phyloP scores from a whole-genome alignment of 2,888 invertebrate species.

The Eumerus sabulonum region DNA sequence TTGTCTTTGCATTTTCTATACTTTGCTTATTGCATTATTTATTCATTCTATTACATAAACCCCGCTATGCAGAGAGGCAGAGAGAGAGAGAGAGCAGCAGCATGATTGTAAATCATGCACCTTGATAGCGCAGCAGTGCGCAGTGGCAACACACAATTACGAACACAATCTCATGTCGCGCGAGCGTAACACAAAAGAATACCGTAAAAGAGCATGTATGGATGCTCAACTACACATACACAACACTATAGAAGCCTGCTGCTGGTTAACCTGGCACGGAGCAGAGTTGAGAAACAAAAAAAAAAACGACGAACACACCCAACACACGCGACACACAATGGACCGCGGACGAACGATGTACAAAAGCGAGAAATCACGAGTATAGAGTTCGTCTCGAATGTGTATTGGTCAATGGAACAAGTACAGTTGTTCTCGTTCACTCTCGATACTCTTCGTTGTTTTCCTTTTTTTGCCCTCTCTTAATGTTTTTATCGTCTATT shows the following conservation, averaged over 20 bases:
- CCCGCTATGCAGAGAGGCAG: constrained; percentile 60
- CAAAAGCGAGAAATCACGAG: too few species aligned
- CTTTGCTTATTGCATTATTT: constrained; percentile 67
- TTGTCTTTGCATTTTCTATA: constrained; percentile 52
- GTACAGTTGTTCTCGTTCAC: constrained; percentile 18
- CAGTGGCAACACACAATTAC: constrained; percentile 37
- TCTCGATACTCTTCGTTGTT: not conserved
- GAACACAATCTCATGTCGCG: not conserved
- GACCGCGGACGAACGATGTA: too few species aligned
- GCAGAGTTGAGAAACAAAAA: constrained; percentile 1
- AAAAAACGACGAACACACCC: not conserved
- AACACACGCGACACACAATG: too few species aligned
- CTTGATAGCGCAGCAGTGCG: constrained; percentile 56
- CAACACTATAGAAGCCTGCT: constrained; percentile 8
- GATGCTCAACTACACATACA: not conserved
- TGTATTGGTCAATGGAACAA: constrained; percentile 12
- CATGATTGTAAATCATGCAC: constrained; percentile 66
- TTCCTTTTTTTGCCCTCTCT: too few species aligned
- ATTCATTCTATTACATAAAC: constrained; percentile 67
- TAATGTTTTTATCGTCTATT: constrained; percentile 16
- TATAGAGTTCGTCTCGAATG: not conserved
- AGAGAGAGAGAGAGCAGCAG: too few species aligned
- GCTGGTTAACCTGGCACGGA: not conserved
- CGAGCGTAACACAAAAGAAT: constrained; percentile 53
- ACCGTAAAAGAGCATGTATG: constrained; percentile 57